Conservation (phyloP, 2,113 vertebrate genomes). For the Sula dactylatra region DNA sequence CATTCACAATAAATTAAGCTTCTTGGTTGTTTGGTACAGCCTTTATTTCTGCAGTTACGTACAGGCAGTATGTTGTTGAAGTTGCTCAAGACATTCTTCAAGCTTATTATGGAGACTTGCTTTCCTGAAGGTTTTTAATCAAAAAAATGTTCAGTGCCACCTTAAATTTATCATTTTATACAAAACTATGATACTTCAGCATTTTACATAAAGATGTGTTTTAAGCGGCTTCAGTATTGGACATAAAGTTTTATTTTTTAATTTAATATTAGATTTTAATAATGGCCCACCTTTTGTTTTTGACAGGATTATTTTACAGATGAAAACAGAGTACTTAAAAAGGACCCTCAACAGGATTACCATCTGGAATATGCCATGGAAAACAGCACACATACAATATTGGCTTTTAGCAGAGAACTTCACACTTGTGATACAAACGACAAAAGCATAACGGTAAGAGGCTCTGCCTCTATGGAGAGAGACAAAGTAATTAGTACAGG, state of each 20-base stretch:
- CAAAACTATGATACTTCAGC: neutral
- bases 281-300: neutral
- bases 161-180: neutral
- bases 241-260: neutral
- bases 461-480: neutral
- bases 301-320: constrained; percentile 85
- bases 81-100: neutral
- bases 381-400: constrained; percentile 83
- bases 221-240: neutral
- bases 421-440: constrained; percentile 84
- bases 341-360: constrained; percentile 83
- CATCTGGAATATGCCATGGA: constrained; percentile 84
- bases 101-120: neutral
- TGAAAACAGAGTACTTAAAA: constrained; percentile 78
- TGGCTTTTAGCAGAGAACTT: constrained; percentile 82
- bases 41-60: neutral
- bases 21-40: neutral
- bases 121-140: neutral
- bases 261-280: neutral
- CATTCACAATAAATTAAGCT: neutral
- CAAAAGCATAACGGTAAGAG: constrained; percentile 82
- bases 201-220: neutral
- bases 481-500: neutral
- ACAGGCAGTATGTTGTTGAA: neutral
- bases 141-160: neutral